Evolutionary conservation across 2,113 vertebrate species (phyloP).

Genomic region (Strigops habroptila): DNA sequence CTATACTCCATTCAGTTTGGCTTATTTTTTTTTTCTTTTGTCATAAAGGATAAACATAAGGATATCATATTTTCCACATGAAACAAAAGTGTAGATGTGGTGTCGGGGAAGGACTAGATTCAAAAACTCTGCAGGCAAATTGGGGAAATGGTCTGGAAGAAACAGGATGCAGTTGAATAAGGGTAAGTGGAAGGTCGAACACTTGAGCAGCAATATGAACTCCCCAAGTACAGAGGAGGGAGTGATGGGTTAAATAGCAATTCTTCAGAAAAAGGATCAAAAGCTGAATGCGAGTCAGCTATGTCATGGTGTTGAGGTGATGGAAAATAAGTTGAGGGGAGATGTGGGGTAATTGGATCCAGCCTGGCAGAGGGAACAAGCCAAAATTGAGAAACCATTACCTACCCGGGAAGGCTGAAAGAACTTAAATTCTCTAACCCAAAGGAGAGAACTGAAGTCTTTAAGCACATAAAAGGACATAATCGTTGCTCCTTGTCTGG

Average conservation of each 20-base stretch:
- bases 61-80: neutral
- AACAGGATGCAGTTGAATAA: neutral
- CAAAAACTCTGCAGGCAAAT: neutral
- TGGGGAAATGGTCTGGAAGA: neutral
- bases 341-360: constrained; percentile 46
- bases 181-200: neutral
- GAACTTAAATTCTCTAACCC: neutral
- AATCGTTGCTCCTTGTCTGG: constrained; percentile 8
- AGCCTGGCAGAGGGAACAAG: neutral
- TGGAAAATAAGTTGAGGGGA: constrained; percentile 20
- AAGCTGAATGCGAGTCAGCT: constrained; percentile 2
- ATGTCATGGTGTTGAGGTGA: constrained; percentile 37
- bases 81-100: neutral
- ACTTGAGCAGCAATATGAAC: neutral
- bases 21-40: neutral
- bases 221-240: neutral
- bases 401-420: neutral
- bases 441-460: constrained; percentile 18
- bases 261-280: constrained; percentile 43
- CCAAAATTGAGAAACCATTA: constrained; percentile 16
- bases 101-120: neutral
- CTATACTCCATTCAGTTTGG: rapidly evolving
- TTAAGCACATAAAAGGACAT: constrained; percentile 39
- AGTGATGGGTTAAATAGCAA: neutral
- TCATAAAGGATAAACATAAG: neutral